Conservation (phyloP, 2,113 vertebrate genomes). For the Nannospalax galili region DNA sequence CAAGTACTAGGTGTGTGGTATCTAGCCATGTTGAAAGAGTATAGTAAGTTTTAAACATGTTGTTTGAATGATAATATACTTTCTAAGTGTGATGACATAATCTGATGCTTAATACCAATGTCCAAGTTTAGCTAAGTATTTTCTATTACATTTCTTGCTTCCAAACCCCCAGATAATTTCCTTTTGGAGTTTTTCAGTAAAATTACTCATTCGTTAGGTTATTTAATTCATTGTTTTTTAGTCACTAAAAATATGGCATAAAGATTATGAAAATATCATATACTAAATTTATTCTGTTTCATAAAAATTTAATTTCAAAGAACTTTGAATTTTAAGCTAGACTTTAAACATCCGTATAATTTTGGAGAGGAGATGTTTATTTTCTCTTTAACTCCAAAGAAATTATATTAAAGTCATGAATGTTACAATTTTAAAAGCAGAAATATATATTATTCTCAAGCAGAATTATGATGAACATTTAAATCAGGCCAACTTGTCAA, state of each 20-base stretch:
- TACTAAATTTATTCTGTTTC: constrained; percentile 45
- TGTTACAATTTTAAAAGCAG: constrained; percentile 36
- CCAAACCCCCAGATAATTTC: not conserved
- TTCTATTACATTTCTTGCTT: not conserved
- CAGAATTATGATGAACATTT: constrained; percentile 16
- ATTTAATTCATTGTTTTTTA: constrained; percentile 55
- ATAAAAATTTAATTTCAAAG: constrained; percentile 69
- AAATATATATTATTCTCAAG: not conserved
- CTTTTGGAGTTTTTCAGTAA: constrained; percentile 52
- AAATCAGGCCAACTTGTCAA: not conserved
- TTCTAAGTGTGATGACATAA: constrained; percentile 12
- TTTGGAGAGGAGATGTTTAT: constrained; percentile 78
- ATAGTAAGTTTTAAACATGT: not conserved
- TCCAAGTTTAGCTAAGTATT: not conserved
- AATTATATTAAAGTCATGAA: constrained; percentile 61
- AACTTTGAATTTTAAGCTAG: constrained; percentile 65
- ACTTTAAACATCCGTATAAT: constrained; percentile 37
- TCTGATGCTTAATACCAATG: not conserved
- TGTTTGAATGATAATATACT: not conserved
- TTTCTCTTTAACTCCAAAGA: constrained; percentile 28
- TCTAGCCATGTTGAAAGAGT: not conserved
- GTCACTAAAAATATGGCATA: not conserved
- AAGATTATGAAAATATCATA: constrained; percentile 20
- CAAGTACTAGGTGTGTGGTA: not conserved
- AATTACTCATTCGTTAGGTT: constrained; percentile 66